phyloP scores from a whole-genome alignment of 2,888 invertebrate genomes.

The Heliconius erato region DNA sequence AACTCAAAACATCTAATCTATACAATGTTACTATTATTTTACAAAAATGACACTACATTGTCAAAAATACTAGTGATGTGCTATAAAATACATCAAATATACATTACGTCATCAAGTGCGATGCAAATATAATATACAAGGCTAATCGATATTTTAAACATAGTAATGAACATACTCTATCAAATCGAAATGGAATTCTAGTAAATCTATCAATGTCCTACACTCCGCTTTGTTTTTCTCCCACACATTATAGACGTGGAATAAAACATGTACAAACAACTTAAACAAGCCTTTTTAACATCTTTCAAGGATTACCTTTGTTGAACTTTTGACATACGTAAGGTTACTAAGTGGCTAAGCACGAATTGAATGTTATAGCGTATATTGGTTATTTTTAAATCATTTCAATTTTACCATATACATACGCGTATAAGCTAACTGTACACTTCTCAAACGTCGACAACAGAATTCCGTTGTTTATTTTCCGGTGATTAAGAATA shows the following conservation, averaged over 20 bases:
- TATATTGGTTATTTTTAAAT: not conserved
- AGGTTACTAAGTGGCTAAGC: conserved; percentile 36
- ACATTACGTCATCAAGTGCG: not conserved
- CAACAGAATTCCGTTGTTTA: too few species aligned
- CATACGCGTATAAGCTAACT: too few species aligned
- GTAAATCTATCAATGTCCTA: conserved; percentile 41
- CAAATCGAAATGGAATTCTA: conserved; percentile 30
- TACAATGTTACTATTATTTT: not conserved
- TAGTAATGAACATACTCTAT: not conserved
- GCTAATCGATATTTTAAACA: not conserved
- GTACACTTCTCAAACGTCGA: too few species aligned
- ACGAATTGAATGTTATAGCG: not conserved
- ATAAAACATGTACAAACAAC: conserved; percentile 44
- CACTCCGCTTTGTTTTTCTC: conserved; percentile 36
- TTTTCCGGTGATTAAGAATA: too few species aligned
- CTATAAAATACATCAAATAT: conserved; percentile 9
- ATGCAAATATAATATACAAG: not conserved
- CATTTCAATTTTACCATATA: not conserved
- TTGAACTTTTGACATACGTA: conserved; percentile 48
- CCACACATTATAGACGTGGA: conserved; percentile 29
- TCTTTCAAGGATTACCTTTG: conserved; percentile 62
- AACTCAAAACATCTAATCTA: not conserved
- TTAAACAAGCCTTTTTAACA: conserved; percentile 62
- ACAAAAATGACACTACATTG: not conserved
- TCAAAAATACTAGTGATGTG: conserved; percentile 11